Percentiles rank a stretch among this genome's conserved stretches.
Evolutionary conservation across 2,888 invertebrate genomes (phyloP).

Genomic region (Lepidocyrtinus sp.): DNA sequence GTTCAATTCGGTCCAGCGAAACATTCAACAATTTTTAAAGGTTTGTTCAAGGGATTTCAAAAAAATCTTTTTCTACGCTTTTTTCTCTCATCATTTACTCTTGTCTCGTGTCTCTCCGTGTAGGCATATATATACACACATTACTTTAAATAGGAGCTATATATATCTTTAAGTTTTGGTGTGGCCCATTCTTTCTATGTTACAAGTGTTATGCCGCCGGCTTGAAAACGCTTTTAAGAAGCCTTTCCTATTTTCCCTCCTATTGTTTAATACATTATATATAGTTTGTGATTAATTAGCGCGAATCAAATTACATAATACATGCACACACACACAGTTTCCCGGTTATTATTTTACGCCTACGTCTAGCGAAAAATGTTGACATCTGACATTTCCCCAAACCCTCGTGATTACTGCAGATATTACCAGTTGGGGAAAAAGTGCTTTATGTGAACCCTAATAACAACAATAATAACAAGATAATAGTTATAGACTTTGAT

Average conservation of each 20-base stretch:
- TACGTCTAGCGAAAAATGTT: not conserved
- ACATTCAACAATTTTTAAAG: constrained; percentile 54
- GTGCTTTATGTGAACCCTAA: too few species aligned
- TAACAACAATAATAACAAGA: too few species aligned
- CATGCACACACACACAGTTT: too few species aligned
- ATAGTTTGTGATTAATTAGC: too few species aligned
- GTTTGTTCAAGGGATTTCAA: constrained; percentile 59
- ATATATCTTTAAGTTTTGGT: constrained; percentile 49
- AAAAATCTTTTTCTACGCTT: constrained; percentile 28
- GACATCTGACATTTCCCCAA: too few species aligned
- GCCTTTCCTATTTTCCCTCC: constrained; percentile 26
- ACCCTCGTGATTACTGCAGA: too few species aligned
- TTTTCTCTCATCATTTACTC: not conserved
- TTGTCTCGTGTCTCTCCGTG: constrained; percentile 52
- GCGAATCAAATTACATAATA: too few species aligned
- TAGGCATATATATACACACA: constrained; percentile 52
- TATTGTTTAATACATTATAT: too few species aligned
- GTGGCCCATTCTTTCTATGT: constrained; percentile 49
- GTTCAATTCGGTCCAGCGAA: constrained; percentile 47
- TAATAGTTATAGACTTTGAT: too few species aligned
- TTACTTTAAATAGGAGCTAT: constrained; percentile 32
- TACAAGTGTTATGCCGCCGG: constrained; percentile 59
- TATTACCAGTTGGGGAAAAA: too few species aligned
- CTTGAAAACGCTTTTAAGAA: constrained; percentile 33
- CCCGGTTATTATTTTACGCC: constrained; percentile 32